Evolutionary conservation across 2,888 invertebrate species (phyloP).

Genomic region (Glaucopsyche alexis): DNA sequence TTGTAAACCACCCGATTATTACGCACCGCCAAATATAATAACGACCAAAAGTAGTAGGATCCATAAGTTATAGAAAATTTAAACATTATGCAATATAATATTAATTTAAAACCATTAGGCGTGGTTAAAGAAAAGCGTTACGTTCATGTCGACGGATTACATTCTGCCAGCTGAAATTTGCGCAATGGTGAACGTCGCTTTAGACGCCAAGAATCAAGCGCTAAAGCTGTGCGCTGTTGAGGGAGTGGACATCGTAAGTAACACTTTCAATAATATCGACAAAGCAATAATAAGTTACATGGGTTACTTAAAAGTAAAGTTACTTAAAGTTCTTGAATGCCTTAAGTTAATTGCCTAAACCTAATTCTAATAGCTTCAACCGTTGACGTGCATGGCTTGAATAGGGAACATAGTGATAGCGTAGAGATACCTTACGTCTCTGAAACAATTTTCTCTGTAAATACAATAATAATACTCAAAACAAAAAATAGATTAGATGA

Average conservation of each 20-base stretch:
- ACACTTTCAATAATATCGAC: conserved; percentile 31
- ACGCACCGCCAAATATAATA: too few relatives aligned
- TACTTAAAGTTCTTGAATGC: neutral
- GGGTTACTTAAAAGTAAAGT: conserved; percentile 13
- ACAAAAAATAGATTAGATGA: neutral
- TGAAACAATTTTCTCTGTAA: neutral
- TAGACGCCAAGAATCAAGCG: conserved; percentile 98
- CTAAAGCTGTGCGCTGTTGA: conserved; percentile 97
- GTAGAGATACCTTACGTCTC: neutral
- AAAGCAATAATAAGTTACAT: conserved; percentile 27
- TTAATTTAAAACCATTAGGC: conserved; percentile 76
- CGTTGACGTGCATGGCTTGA: conserved; percentile 23
- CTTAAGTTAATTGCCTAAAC: neutral
- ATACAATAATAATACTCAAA: neutral
- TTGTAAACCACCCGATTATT: too few relatives aligned
- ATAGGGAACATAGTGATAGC: neutral
- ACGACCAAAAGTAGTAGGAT: too few relatives aligned
- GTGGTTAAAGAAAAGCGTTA: conserved; percentile 95
- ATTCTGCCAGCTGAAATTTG: conserved; percentile 98
- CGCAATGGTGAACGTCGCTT: conserved; percentile 99
- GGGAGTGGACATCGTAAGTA: conserved; percentile 95
- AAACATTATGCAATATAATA: neutral
- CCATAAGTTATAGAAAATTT: too few relatives aligned
- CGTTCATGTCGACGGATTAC: conserved; percentile 97
- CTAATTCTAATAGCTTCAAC: conserved; percentile 1